A percentile compares a stretch with the other conserved stretches of the same genome.
Evolutionary conservation across 2,888 invertebrate species (phyloP).

Genomic region (Rhaphigaster nebulosa): DNA sequence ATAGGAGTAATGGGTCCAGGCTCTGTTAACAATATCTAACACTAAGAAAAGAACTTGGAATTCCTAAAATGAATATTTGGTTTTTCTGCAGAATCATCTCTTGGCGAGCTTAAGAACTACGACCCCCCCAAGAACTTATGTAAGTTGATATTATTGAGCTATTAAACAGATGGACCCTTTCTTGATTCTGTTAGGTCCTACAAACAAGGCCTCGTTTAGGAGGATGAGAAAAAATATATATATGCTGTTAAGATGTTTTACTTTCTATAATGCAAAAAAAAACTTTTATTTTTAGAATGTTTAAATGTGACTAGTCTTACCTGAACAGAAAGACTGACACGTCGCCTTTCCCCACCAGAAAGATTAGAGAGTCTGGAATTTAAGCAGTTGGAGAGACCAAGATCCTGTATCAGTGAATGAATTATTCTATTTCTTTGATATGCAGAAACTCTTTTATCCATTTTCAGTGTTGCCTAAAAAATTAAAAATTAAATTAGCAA

Average conservation of each 20-base stretch:
- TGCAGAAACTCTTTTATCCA: constrained; percentile 73
- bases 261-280: too few relatives aligned
- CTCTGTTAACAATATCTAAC: too few relatives aligned
- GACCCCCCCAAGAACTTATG: too few relatives aligned
- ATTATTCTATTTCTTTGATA: constrained; percentile 69
- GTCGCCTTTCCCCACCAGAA: constrained; percentile 91
- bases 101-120: too few relatives aligned
- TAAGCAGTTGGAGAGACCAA: constrained; percentile 80
- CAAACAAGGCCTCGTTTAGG: too few relatives aligned
- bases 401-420: constrained; percentile 73
- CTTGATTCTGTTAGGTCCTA: too few relatives aligned
- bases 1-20: too few relatives aligned
- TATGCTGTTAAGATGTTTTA: neutral
- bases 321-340: constrained; percentile 89
- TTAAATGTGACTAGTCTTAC: constrained; percentile 68
- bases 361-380: constrained; percentile 81
- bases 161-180: too few relatives aligned
- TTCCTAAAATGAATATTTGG: too few relatives aligned
- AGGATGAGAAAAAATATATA: neutral
- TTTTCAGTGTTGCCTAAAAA: constrained; percentile 78
- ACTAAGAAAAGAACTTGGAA: too few relatives aligned
- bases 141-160: too few relatives aligned
- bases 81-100: too few relatives aligned
- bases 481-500: neutral
- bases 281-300: neutral